Percentiles rank a stretch among this genome's conserved stretches.
These are phyloP conservation scores for Tachina grossa DNA, from an alignment of 2,888 invertebrate genomes.

Conservation along the genomic window DNA sequence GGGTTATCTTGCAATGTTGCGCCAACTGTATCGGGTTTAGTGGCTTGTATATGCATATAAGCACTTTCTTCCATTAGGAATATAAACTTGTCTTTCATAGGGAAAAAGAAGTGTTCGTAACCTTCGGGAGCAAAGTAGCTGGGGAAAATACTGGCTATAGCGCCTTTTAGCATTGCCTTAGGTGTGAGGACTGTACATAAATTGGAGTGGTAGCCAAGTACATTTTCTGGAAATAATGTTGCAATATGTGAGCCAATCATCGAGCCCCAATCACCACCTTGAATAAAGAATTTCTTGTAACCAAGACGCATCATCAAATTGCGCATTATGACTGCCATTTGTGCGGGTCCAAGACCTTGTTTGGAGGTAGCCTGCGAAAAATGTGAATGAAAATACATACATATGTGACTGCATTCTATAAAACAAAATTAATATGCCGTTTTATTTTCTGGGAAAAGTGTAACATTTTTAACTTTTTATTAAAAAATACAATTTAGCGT, in stretches of 20 bases:
- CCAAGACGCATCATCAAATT: slow-evolving; percentile 88
- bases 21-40: slow-evolving; percentile 94
- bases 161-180: slow-evolving; percentile 79
- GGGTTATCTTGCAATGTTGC: slow-evolving; percentile 84
- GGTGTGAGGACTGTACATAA: slow-evolving; percentile 83
- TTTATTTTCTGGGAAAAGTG: too few relatives aligned
- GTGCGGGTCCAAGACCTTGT: slow-evolving; percentile 80
- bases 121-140: slow-evolving; percentile 84
- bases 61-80: slow-evolving; percentile 83
- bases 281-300: slow-evolving; percentile 86
- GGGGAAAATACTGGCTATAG: slow-evolving; percentile 85
- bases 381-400: neutral
- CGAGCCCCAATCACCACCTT: slow-evolving; percentile 94
- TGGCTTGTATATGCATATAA: slow-evolving; percentile 91
- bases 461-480: too few relatives aligned
- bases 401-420: too few relatives aligned
- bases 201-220: slow-evolving; percentile 86
- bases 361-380: slow-evolving; percentile 82
- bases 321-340: slow-evolving; percentile 85
- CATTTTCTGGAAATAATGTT: slow-evolving; percentile 85
- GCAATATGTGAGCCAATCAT: slow-evolving; percentile 86
- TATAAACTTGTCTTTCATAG: slow-evolving; percentile 77
- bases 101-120: slow-evolving; percentile 83
- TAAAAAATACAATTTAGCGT: too few relatives aligned
- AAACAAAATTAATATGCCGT: too few relatives aligned